Evolutionary conservation across 2,797 vertebrate genomes (phyloP), one percentile per base, ranked within the genome.

Genomic region (Mycteria americana): DNA sequence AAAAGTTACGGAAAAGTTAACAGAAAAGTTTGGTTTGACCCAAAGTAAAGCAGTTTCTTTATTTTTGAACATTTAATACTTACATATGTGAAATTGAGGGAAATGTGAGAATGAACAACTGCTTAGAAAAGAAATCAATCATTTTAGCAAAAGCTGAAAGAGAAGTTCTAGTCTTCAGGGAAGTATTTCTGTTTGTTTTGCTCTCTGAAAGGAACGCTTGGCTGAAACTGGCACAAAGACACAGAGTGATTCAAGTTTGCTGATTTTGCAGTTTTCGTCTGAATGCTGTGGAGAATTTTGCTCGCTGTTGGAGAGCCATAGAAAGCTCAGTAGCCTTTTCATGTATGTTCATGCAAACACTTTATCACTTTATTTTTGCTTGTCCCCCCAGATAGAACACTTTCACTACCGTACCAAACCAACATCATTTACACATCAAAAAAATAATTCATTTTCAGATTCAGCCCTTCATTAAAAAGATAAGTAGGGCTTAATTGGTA

Each of bases 361-460:
- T 63, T 90, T 11, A 84, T 88, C 64, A 6, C 91, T 87, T 85
- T 37, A 39, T 43, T 39, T 70, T 41, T 75, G 50, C 81, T 69
- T 91, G 92, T 95, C 87, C 93, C 89, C 89, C 27, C 59, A 88
- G 67, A 95, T 37, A 90, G 82, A 88, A 76, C 78, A 92, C 93
- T 94, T 93, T 88, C 92, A 70, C 92, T 92, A 1, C 63, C 56
- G 81, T 21, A 95, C 51, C 79, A 88, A 94, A 95, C 89, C 89
- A 67, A 79, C 84, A 94, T 89, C 69, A 94, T 97, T 95, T 94
- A 88, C 89, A 95, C 95, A 92, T 97, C 94, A 97, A 96, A 97
- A 96, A 91, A 91, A 93, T 96, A 95, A 97, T 97, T 97, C 92
- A 94, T 97, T 95, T 95, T 95, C 91, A 86, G 94, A 88, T 97